phyloP scores from a whole-genome alignment of 2,888 invertebrate genomes.

The Drosophila lutescens region DNA sequence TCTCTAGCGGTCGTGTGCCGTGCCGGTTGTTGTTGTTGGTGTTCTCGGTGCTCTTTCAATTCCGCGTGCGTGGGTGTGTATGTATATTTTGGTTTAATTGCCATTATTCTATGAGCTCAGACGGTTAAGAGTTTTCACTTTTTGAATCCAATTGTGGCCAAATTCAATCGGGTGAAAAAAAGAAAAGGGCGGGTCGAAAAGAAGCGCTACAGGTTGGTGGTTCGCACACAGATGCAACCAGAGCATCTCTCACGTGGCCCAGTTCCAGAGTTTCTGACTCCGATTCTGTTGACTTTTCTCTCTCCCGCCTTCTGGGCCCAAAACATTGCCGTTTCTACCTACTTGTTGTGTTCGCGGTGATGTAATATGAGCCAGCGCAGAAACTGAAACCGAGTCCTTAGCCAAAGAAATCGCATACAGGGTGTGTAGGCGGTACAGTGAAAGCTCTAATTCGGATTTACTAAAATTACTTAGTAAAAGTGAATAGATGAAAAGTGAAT shows the following conservation, averaged over 20 bases:
- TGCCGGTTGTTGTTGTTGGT: conserved; percentile 39
- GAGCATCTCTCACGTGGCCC: conserved; percentile 31
- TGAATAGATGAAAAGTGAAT: too few relatives aligned
- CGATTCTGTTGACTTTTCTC: conserved; percentile 14
- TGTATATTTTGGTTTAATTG: conserved; percentile 41
- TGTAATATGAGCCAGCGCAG: conserved; percentile 31
- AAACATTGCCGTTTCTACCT: conserved; percentile 16
- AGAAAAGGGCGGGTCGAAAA: conserved; percentile 19
- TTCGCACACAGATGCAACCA: not conserved
- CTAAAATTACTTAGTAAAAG: too few relatives aligned
- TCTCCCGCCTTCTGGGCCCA: conserved; percentile 8
- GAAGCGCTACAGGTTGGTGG: conserved; percentile 45
- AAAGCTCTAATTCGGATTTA: not conserved
- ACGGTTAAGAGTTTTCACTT: conserved; percentile 10
- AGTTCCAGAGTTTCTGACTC: conserved; percentile 4
- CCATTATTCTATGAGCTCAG: conserved; percentile 24
- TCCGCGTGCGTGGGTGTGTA: conserved; percentile 52
- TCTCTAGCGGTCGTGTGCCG: conserved; percentile 40
- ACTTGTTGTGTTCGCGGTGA: conserved; percentile 39
- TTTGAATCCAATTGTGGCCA: not conserved
- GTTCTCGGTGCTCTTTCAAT: conserved; percentile 34
- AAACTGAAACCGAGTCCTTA: conserved; percentile 31
- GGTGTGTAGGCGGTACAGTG: conserved; percentile 17
- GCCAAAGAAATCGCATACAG: conserved; percentile 27
- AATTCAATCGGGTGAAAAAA: conserved; percentile 1